Evolutionary conservation across 2,113 vertebrate genomes (phyloP).

Genomic region (Euleptes europaea): DNA sequence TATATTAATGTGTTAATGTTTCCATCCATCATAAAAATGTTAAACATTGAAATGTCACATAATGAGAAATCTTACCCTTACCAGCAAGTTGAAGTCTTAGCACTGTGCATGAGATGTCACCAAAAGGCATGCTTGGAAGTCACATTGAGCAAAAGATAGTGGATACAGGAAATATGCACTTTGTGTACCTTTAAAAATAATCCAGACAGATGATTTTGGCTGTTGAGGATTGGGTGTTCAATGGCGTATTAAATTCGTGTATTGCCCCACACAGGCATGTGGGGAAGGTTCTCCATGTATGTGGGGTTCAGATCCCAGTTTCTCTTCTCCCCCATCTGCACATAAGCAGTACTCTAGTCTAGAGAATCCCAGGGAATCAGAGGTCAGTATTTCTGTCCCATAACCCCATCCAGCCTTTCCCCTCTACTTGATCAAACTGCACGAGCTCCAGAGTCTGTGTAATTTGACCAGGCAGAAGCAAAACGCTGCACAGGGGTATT

Average conservation of each 20-base stretch:
- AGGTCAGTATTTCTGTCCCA: background rate
- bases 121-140: background rate
- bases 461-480: background rate
- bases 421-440: background rate
- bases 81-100: background rate
- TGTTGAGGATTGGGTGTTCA: background rate
- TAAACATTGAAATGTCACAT: background rate
- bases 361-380: background rate
- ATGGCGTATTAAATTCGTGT: background rate
- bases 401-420: background rate
- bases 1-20: fast-evolving
- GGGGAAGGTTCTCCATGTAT: too few relatives aligned
- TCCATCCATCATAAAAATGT: background rate
- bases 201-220: background rate
- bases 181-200: conserved; percentile 12
- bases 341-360: background rate
- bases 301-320: background rate
- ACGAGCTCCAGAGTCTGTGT: background rate
- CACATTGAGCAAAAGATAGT: background rate
- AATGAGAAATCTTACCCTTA: conserved; percentile 4
- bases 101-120: conserved; percentile 1
- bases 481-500: background rate
- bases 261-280: background rate
- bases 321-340: background rate
- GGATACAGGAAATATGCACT: background rate